Evolutionary conservation across 30 jellyfish, hydroid and myxozoan genomes (phyloP), one percentile per base, ranked within the genome.

Genomic region (Phacellophora camtschatica): DNA sequence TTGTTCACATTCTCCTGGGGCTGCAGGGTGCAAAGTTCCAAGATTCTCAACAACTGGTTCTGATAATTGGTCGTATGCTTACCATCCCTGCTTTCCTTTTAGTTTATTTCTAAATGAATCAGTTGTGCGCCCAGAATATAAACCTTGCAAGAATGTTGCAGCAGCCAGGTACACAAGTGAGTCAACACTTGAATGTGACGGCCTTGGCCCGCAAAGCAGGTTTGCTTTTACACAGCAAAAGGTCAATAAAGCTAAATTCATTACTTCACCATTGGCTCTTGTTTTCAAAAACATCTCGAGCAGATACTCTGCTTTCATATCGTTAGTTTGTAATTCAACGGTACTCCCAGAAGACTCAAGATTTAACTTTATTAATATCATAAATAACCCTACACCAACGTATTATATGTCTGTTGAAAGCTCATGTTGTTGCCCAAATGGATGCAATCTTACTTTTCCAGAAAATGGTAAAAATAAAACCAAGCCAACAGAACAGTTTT

Each of bases 391-490:
- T 2, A 25, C n/a, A 22, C 71, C 71, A 3, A 57, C 70, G 0
- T 76, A 76, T 63, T 56, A 16, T 71, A 37, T 76, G 79, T 34
- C 80, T 15, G 32, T 76, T 1, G 88, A 76, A 42, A 76, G 88
- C 48, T n/a, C 30, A 18, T 76, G 88, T 48, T 76, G 88, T 41
- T 76, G 88, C 71, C 88, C 81, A 0, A 66, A 63, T 23, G 88
- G 88, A 6, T 76, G 88, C 80, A 53, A 56, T 56, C 80, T 45
- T 25, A 45, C 70, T 27, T 59, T 59, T 15, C 79, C 88, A 35
- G n/a, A n/a, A n/a, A 53, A 42, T 5, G 35, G 27, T 0, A 22
- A 43, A 18, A 32, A n/a, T 16, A 20, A 27, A 13, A 28, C 13
- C 15, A 39, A 37, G 22, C 79, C 79, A 45, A 56, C 79, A 3